Base-by-base conservation (phyloP, 2,113 vertebrate genomes). In the Okapia johnstoni region DNA sequence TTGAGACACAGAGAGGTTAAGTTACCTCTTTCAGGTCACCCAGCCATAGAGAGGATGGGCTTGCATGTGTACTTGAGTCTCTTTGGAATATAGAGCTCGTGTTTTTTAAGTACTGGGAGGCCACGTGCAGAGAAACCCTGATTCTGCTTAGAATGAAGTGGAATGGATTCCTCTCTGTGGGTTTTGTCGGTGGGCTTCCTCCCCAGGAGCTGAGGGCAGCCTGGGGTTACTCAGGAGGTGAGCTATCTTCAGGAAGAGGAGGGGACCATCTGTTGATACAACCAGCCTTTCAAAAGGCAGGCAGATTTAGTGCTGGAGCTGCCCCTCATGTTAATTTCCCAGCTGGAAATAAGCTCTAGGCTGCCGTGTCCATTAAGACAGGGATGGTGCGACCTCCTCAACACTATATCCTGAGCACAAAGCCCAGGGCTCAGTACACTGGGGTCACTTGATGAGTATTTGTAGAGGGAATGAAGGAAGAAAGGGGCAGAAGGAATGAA, bases 31-130 rank as follows among this genome's bases (percentile, higher is more conserved):
- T 33, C 79, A 36, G 30, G 13, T 58, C 66, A 92, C 33, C 52
- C 23, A 89, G 43, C 23, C 50, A 17, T 3, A 33, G 33, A 83
- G 40, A 61, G 57, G 28, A 88, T 43, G n/a, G 83, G 15, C 30
- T 66, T 21, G 9, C 3, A 0, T 43, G 0, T n/a, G 61, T 30
- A 25, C 11, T 46, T 3, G 12, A 28, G 16, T 33, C 33, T 26
- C 33, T 81, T 36, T n/a, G 76, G 76, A 43, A 52, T 81, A 52
- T 7, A 79, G n/a, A 95, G 15, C 23, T 43, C 19, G 0, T 11
- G 13, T 43, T 9, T 70, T 88, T 43, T 87, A 54, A 88, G 48
- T 16, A 10, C 40, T 55, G 2, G 46, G 19, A 57, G 57, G 57
- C 58, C 36, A 6, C 10, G 4, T 12, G 88, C 50, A 76, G 14